phyloP scores from a whole-genome alignment of 2,797 vertebrate genomes.

The Dryobates pubescens region DNA sequence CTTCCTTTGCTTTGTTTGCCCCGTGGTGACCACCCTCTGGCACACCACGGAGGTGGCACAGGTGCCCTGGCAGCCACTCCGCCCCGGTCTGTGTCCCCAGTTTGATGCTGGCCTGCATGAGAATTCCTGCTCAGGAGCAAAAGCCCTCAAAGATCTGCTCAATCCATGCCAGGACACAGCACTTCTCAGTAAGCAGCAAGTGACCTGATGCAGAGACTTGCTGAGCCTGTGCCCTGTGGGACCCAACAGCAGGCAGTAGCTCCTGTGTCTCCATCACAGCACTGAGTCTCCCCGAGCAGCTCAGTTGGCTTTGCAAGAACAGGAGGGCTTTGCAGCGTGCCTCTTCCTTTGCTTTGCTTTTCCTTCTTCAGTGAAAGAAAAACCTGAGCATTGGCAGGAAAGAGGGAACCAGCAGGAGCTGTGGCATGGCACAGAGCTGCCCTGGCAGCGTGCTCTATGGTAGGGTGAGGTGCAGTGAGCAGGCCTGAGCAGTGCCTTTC shows the following conservation, averaged over 20 bases:
- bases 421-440: neutral
- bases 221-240: neutral
- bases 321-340: neutral
- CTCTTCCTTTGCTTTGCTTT: neutral
- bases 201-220: neutral
- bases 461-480: neutral
- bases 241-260: neutral
- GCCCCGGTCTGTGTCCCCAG: fast-evolving
- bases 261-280: neutral
- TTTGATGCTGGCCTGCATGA: neutral
- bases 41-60: neutral
- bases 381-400: neutral
- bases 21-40: neutral
- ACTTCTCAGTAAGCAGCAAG: neutral
- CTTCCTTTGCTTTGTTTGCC: fast-evolving
- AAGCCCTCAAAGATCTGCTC: neutral
- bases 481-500: neutral
- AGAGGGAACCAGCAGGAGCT: neutral
- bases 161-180: neutral
- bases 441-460: neutral
- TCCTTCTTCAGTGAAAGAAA: neutral
- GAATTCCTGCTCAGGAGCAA: neutral
- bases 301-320: neutral
- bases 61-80: neutral
- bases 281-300: neutral